Evolutionary conservation across 2,113 vertebrate genomes (phyloP), one percentile per base, ranked within the genome.

Genomic region (Crotalus helleri): DNA sequence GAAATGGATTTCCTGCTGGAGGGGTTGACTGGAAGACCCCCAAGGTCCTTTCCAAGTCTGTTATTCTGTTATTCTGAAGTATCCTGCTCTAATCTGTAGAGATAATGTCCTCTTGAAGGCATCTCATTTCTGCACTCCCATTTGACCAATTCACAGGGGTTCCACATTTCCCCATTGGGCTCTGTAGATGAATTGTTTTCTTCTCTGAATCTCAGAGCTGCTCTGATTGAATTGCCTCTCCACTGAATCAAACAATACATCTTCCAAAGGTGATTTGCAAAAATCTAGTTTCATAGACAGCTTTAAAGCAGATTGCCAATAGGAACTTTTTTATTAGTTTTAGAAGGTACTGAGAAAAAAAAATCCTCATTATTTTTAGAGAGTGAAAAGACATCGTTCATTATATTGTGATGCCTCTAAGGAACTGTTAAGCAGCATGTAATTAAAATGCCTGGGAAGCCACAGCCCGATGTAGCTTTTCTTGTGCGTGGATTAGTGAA

Each of bases 401-500:
- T 89, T 94, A 89, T 17, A 51, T 53, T 94, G 91, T 94, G 93
- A 89, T 85, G 59, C 87, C 89, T 87, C 74, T 26, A 90, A 91
- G 55, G 85, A 95, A 95, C 49, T 88, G 94, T 93, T 88, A 23
- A 92, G 92, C 93, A 85, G 93, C 8, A 94, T 46, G 91, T 61
- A 94, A 91, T 92, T 89, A 69, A 24, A 87, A 94, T 96, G 96
- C 92, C 64, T 59, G 91, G 23, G n/a, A 44, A 44, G 33, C 44
- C 87, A 64, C 92, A 94, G 89, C 95, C 74, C 95, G 46, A 85
- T 94, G 91, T 5, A 46, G 1, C 93, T 96, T 96, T 51, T 94
- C 95, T 91, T 91, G 44, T 89, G 94, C 53, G 96, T 85, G 95
- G 54, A 87, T 46, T 81, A 95, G 85, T 51, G 94, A 91, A 92